Conservation (phyloP, 2,888 invertebrate genomes). For the Copidosoma aretas region DNA sequence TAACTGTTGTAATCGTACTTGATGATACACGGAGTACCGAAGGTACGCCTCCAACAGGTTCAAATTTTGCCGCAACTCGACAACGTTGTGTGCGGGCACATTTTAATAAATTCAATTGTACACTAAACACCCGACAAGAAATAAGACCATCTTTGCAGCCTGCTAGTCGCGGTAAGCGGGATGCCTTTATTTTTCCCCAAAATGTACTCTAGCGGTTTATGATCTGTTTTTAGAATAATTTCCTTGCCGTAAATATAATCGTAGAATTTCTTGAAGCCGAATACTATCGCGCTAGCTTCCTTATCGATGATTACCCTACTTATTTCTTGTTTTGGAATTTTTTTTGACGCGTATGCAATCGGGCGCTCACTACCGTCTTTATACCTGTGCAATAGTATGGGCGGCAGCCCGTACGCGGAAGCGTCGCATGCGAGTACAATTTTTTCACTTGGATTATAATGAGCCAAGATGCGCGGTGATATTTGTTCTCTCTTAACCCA, state of each 20-base stretch:
- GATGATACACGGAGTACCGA: no score
- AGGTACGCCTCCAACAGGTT: no score
- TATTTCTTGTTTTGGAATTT: constrained; percentile 31
- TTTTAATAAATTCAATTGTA: constrained; percentile 17
- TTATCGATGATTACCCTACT: constrained; percentile 43
- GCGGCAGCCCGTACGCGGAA: constrained; percentile 36
- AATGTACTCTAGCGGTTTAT: constrained; percentile 36
- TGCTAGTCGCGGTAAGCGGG: constrained; percentile 45
- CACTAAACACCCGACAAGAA: constrained; percentile 28
- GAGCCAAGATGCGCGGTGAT: constrained; percentile 28
- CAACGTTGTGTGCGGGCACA: no score
- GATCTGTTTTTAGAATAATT: constrained; percentile 40
- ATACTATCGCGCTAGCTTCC: constrained; percentile 21
- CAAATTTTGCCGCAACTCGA: no score
- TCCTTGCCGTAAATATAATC: constrained; percentile 41
- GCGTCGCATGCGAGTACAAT: constrained; percentile 39
- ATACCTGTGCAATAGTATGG: constrained; percentile 23
- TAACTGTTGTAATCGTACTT: no score
- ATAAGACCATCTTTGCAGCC: constrained; percentile 48
- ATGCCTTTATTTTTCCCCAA: constrained; percentile 30
- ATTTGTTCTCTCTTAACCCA: constrained; percentile 40
- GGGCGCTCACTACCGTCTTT: constrained; percentile 28
- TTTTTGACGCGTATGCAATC: constrained; percentile 38
- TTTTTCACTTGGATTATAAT: constrained; percentile 36
- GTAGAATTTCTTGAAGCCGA: not conserved